Evolutionary conservation across 2,888 invertebrate species (phyloP).

Genomic region (Apodemia hepburni): DNA sequence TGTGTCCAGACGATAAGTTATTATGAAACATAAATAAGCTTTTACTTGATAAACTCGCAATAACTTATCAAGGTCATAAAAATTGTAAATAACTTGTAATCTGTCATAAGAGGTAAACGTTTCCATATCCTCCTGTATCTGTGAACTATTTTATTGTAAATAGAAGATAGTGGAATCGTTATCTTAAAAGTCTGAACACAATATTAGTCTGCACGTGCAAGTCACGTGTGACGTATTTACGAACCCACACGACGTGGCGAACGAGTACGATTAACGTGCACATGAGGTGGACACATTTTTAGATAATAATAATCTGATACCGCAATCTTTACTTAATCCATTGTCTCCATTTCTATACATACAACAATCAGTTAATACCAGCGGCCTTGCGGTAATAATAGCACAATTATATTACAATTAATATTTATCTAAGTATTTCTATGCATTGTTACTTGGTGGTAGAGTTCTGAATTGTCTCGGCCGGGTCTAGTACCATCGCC

Average conservation of each 20-base stretch:
- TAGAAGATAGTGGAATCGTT: neutral
- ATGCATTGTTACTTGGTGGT: too few species aligned
- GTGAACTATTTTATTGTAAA: slow-evolving; percentile 1
- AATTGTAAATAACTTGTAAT: neutral
- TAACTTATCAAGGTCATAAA: neutral
- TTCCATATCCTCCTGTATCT: slow-evolving; percentile 4
- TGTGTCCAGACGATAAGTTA: too few species aligned
- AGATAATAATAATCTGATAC: neutral
- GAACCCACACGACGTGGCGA: neutral
- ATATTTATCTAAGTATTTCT: too few species aligned
- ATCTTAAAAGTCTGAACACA: neutral
- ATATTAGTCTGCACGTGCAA: slow-evolving; percentile 2
- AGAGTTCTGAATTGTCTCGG: too few species aligned
- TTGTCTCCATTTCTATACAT: neutral
- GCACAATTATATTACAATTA: too few species aligned
- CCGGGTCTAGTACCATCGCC: too few species aligned
- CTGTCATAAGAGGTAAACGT: neutral
- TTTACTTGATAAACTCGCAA: neutral
- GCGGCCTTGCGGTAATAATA: too few species aligned
- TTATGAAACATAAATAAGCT: neutral
- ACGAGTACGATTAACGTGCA: neutral
- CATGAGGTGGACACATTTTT: neutral
- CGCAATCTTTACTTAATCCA: neutral
- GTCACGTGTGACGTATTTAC: neutral
- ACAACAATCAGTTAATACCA: too few species aligned